Evolutionary conservation across 2,797 vertebrate species (phyloP), one percentile per base, ranked within the genome.

Genomic region (Scolopax bukidnonensis): DNA sequence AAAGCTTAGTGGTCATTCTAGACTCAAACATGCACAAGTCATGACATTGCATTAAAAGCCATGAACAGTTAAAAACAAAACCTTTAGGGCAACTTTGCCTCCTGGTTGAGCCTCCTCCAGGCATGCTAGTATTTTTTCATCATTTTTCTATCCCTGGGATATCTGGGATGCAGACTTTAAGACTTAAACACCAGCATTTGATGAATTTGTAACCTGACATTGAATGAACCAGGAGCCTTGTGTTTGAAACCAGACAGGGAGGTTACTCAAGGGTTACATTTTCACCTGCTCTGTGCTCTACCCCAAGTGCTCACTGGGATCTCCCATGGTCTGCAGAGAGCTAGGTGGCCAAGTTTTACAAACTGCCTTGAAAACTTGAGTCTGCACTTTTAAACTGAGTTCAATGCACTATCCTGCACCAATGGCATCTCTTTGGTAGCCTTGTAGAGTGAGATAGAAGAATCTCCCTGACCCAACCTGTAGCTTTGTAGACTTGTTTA

Each of bases 241-340:
- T 45, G 16, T 61, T 78, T 90, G 61, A 73, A 79, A 70, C 4
- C 14, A 48, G 30, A 25, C 3, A 1, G 17, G 19, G 4, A 84
- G 7, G 2, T 51, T 48, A 41, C 14, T 68, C 19, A 15, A 18
- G 11, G 5, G 23, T n/a, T 78, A 16, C 17, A 50, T 70, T 60
- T 51, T 74, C 28, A 48, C 16, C 33, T 70, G 7, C 24, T 80
- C 45, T 47, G 10, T 51, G 9, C 30, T 18, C 21, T 43, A 25
- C 5, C 4, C 15, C 9, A 33, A 27, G 23, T 19, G 5, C 11
- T 83, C 24, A 16, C 3, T 17, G 8, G 2, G 20, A 32, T 33
- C 1, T 12, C 13, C 13, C 1, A 1, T 28, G 61, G 6, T 24
- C 23, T 75, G 18, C 33, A n/a, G 18, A 50, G 16, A 59, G 5